phyloP scores from a whole-genome alignment of 2,797 vertebrate genomes.

The Chiroxiphia lanceolata region DNA sequence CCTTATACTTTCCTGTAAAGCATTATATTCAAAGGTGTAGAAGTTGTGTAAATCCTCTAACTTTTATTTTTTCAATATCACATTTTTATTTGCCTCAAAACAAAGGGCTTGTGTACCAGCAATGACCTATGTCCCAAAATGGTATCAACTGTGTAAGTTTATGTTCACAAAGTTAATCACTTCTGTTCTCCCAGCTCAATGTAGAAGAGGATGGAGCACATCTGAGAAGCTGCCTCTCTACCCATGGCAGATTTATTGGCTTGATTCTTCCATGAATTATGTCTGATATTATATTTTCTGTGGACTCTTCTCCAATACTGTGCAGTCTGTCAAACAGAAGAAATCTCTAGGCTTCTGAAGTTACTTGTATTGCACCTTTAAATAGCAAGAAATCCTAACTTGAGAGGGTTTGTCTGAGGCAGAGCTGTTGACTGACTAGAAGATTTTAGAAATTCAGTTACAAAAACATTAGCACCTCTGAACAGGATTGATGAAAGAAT shows the following conservation, averaged over 20 bases:
- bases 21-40: neutral
- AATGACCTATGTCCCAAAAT: conserved; percentile 21
- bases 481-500: neutral
- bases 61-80: neutral
- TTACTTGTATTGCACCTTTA: neutral
- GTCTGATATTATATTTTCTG: conserved; percentile 53
- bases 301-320: conserved; percentile 38
- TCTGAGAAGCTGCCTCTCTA: neutral
- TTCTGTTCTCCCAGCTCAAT: neutral
- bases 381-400: conserved; percentile 19
- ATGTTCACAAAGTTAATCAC: conserved; percentile 36
- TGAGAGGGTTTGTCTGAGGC: neutral
- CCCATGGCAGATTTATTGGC: conserved; percentile 37
- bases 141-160: conserved; percentile 20
- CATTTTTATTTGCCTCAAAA: conserved; percentile 60
- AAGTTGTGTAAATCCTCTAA: conserved; percentile 40
- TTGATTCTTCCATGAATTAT: conserved; percentile 54
- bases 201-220: neutral
- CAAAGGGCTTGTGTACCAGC: conserved; percentile 7
- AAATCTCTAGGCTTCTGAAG: conserved; percentile 49
- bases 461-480: neutral
- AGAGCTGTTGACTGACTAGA: neutral
- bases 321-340: conserved; percentile 45
- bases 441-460: neutral
- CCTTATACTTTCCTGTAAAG: neutral